Conservation (phyloP, 2,797 vertebrate species). For the Eidolon dupreanum region DNA sequence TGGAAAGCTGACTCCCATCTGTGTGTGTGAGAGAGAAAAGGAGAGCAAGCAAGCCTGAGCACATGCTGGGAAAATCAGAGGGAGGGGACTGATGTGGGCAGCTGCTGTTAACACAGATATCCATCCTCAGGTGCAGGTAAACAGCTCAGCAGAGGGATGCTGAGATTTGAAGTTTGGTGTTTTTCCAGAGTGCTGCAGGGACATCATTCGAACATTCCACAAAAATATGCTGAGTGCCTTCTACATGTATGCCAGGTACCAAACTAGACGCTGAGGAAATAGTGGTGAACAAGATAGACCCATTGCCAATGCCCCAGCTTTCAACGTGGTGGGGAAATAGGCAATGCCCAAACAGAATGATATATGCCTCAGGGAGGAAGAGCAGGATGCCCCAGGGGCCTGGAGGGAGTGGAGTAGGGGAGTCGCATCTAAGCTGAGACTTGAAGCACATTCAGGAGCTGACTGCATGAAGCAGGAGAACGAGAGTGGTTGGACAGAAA, state of each 20-base stretch:
- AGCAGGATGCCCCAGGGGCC: background rate
- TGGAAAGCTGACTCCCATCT: constrained; percentile 76
- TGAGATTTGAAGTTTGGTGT: background rate
- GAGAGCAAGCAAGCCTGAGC: background rate
- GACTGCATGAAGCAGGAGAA: background rate
- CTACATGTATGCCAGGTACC: background rate
- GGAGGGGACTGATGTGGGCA: background rate
- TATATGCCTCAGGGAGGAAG: background rate
- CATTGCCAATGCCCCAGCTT: background rate
- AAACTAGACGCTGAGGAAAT: background rate
- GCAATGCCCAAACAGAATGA: background rate
- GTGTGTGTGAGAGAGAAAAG: constrained; percentile 28
- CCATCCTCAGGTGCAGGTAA: background rate
- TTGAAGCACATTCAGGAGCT: background rate
- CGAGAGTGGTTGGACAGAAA: background rate
- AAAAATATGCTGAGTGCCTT: background rate
- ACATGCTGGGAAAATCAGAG: background rate
- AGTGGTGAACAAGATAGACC: background rate
- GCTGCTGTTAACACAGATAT: background rate
- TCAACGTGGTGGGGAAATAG: background rate
- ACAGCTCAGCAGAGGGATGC: background rate
- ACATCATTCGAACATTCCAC: background rate
- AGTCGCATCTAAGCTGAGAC: background rate
- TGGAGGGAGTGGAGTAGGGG: background rate
- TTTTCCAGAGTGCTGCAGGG: background rate